A percentile compares a stretch with the other conserved stretches of the same genome.
Conservation (phyloP, 1,140 invertebrate genomes). For the Euwallacea similis region DNA sequence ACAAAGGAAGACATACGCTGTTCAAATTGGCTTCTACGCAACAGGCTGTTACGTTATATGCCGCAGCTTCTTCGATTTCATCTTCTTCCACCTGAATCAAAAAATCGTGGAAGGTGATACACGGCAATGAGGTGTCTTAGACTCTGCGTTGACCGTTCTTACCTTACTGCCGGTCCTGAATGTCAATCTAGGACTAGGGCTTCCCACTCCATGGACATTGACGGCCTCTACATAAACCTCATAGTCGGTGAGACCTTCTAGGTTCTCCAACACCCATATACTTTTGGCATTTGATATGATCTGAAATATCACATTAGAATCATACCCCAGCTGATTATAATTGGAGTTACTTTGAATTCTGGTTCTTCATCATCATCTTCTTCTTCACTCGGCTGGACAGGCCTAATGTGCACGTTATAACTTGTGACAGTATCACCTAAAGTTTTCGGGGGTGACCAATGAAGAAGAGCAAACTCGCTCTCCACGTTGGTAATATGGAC, state of each 20-base stretch:
- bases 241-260: constrained; percentile 73
- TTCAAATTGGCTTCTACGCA: constrained; percentile 71
- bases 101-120: neutral
- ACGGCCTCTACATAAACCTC: constrained; percentile 81
- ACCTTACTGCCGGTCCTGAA: constrained; percentile 71
- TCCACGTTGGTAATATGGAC: constrained; percentile 72
- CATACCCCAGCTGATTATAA: too few species aligned
- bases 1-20: constrained; percentile 75
- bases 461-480: constrained; percentile 73
- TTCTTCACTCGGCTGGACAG: constrained; percentile 46
- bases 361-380: constrained; percentile 54
- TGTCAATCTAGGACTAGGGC: constrained; percentile 71
- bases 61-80: constrained; percentile 57
- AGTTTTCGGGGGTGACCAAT: constrained; percentile 73
- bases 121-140: too few species aligned
- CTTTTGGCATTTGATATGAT: constrained; percentile 56
- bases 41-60: constrained; percentile 78
- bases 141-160: constrained; percentile 32
- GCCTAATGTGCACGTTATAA: constrained; percentile 69
- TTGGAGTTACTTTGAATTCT: constrained; percentile 39
- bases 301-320: constrained; percentile 4
- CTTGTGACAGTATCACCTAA: constrained; percentile 70
- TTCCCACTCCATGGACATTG: constrained; percentile 76
- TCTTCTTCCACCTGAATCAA: constrained; percentile 58
- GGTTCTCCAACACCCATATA: constrained; percentile 73